Evolutionary conservation across 2,113 vertebrate genomes (phyloP).

Genomic region (Arvicanthis niloticus): DNA sequence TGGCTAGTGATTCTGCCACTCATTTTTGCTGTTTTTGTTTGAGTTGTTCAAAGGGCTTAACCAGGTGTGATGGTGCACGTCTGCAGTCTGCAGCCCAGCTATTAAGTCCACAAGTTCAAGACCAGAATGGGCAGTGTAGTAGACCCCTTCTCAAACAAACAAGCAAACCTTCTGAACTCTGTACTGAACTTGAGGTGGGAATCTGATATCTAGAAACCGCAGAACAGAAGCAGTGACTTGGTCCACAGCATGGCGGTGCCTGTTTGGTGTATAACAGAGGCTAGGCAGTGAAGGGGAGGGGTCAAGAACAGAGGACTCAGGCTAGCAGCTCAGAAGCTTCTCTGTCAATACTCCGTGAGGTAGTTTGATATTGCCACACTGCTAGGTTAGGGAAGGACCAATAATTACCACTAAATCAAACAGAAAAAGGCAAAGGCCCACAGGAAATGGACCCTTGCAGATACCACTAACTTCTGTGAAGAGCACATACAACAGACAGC

Average conservation of each 20-base stretch:
- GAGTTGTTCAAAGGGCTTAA: neutral
- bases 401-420: neutral
- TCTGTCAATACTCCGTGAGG: neutral
- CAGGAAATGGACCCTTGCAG: neutral
- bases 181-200: neutral
- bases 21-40: neutral
- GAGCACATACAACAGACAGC: neutral
- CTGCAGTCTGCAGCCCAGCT: no score
- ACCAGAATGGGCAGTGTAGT: neutral
- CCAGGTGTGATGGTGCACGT: no score
- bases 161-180: neutral
- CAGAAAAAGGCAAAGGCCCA: neutral
- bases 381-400: neutral
- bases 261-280: neutral
- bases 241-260: rapidly evolving
- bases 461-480: neutral
- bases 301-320: neutral
- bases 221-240: neutral
- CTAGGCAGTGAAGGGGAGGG: neutral
- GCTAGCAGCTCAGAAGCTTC: neutral
- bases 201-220: neutral
- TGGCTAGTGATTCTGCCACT: neutral
- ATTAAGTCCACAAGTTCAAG: neutral
- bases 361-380: neutral
- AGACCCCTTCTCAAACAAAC: neutral